These are phyloP conservation scores for Callyntrura sp. DNA, from an alignment of 2,888 invertebrate genomes.

Conservation along the genomic window DNA sequence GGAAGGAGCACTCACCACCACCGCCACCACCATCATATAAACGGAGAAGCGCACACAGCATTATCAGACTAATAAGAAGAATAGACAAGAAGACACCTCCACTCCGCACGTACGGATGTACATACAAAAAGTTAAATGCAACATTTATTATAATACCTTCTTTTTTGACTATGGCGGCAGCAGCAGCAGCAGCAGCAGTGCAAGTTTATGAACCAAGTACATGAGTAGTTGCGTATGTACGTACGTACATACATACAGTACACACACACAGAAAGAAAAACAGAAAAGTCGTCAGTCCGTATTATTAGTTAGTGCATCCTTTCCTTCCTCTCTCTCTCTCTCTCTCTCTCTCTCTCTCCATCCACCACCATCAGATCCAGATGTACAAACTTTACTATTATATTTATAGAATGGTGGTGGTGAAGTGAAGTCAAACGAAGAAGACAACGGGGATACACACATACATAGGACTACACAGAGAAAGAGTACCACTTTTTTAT, in stretches of 20 bases:
- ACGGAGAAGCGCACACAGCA: neutral
- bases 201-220: neutral
- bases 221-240: neutral
- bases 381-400: conserved; percentile 50
- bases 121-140: conserved; percentile 11
- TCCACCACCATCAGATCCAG: conserved; percentile 40
- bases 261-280: neutral
- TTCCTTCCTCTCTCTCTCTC: conserved; percentile 5
- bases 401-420: conserved; percentile 56
- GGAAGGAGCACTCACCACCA: conserved; percentile 21
- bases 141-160: conserved; percentile 24
- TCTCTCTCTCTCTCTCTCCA: conserved; percentile 4
- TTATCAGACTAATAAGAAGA: conserved; percentile 12
- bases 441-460: neutral
- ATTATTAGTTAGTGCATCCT: conserved; percentile 34
- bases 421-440: conserved; percentile 47
- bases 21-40: neutral
- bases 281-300: neutral
- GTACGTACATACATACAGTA: neutral
- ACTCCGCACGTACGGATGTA: neutral
- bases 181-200: conserved; percentile 7
- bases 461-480: neutral
- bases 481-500: conserved; percentile 56
- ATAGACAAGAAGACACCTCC: conserved; percentile 36
- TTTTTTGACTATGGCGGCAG: neutral